Evolutionary conservation across 2,113 vertebrate genomes (phyloP).

Genomic region (Xyrauchen texanus): DNA sequence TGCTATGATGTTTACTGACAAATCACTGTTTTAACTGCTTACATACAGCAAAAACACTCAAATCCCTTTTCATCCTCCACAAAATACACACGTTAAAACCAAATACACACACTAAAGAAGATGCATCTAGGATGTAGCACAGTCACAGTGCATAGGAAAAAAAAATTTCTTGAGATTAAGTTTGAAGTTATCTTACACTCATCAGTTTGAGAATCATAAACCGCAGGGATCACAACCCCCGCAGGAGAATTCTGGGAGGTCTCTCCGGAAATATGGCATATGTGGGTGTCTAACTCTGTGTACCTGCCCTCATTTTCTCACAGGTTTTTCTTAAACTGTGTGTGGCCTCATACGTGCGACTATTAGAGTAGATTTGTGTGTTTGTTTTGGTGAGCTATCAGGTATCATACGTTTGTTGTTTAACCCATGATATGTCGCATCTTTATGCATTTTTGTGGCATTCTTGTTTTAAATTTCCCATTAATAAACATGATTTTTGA

Average conservation of each 20-base stretch:
- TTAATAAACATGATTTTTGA: neutral
- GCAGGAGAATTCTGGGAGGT: constrained; percentile 34
- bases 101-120: constrained; percentile 31
- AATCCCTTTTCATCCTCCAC: neutral
- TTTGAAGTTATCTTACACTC: neutral
- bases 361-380: constrained; percentile 42
- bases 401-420: neutral
- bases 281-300: constrained; percentile 9
- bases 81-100: constrained; percentile 27
- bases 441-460: neutral
- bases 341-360: constrained; percentile 52
- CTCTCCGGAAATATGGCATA: neutral
- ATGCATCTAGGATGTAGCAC: neutral
- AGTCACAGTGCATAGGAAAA: too few species aligned
- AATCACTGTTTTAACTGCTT: constrained; percentile 7
- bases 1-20: neutral
- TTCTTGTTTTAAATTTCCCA: neutral
- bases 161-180: too few species aligned
- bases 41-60: constrained; percentile 21
- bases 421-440: neutral
- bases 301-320: constrained; percentile 22
- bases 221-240: too few species aligned
- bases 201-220: too few species aligned
- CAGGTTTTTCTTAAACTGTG: constrained; percentile 54
- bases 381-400: constrained; percentile 49